Conservation (phyloP, 2,888 invertebrate species). For the Diarsia mendica region DNA sequence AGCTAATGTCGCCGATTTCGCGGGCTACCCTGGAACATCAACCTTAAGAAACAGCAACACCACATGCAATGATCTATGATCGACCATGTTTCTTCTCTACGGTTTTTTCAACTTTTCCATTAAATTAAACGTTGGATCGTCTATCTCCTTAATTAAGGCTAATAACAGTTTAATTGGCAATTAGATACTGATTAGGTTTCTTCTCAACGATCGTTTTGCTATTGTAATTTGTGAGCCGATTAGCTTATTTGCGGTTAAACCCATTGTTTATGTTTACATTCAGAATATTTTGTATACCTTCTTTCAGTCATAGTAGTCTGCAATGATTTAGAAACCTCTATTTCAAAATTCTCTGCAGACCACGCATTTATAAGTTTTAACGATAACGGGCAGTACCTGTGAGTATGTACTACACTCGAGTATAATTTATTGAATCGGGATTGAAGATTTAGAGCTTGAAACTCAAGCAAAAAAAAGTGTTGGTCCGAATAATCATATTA, state of each 20-base stretch:
- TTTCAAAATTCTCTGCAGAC: not conserved
- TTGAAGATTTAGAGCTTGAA: no score
- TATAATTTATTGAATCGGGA: no score
- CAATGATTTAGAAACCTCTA: not conserved
- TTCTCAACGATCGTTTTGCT: conserved; percentile 27
- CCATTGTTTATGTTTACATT: conserved; percentile 20
- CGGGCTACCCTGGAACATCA: no score
- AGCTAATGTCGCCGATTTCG: no score
- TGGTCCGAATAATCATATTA: not conserved
- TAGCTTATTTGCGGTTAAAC: not conserved
- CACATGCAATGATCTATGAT: not conserved
- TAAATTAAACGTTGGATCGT: not conserved
- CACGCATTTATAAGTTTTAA: not conserved
- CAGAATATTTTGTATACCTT: not conserved
- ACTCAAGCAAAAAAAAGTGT: not conserved
- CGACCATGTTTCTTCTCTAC: not conserved
- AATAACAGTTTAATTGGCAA: conserved; percentile 31
- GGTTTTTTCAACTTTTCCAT: not conserved
- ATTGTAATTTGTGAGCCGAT: conserved; percentile 29
- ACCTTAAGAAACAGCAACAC: no score
- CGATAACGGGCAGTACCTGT: no score
- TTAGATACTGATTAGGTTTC: conserved; percentile 47
- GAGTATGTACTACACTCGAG: no score
- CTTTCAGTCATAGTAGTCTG: not conserved
- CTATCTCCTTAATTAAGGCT: conserved; percentile 23